Evolutionary conservation across 2,113 vertebrate species (phyloP).

Genomic region (Datnioides undecimradiatus): DNA sequence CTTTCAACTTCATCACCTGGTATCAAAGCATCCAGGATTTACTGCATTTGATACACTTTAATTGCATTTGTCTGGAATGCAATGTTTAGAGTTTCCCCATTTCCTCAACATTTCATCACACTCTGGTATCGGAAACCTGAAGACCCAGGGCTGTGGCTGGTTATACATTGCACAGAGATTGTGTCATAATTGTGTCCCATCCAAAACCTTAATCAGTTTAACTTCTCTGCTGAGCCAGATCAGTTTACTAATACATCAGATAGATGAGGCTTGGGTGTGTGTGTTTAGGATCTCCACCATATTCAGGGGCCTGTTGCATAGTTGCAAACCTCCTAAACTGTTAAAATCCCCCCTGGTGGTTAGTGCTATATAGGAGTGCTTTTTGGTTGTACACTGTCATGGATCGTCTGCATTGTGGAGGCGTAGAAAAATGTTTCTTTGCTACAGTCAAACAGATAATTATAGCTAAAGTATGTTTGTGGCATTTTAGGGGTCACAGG

Average conservation of each 20-base stretch:
- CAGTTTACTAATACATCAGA: conserved; percentile 76
- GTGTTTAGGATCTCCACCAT: conserved; percentile 37
- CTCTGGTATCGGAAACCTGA: conserved; percentile 71
- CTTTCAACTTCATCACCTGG: conserved; percentile 53
- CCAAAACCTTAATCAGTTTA: conserved; percentile 84
- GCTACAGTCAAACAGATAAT: conserved; percentile 50
- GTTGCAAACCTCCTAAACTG: conserved; percentile 33
- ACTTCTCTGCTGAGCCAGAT: conserved; percentile 77
- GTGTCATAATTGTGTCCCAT: conserved; percentile 83
- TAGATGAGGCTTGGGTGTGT: conserved; percentile 47
- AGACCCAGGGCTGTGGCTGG: conserved; percentile 45
- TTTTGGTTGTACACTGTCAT: conserved; percentile 32
- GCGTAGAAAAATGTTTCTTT: conserved; percentile 30
- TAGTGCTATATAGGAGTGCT: conserved; percentile 11
- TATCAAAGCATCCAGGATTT: conserved; percentile 70
- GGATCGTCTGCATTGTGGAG: conserved; percentile 48
- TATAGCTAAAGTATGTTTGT: conserved; percentile 44
- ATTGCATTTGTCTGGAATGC: conserved; percentile 84
- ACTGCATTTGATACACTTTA: conserved; percentile 68
- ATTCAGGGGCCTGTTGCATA: conserved; percentile 39
- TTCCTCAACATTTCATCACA: conserved; percentile 80
- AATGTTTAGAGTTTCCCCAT: conserved; percentile 77
- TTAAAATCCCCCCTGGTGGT: conserved; percentile 19
- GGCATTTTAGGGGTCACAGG: conserved; percentile 27
- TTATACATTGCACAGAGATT: conserved; percentile 74